These are phyloP conservation scores for Psittacus erithacus DNA, from an alignment of 2,113 vertebrate species.

Conservation along the genomic window DNA sequence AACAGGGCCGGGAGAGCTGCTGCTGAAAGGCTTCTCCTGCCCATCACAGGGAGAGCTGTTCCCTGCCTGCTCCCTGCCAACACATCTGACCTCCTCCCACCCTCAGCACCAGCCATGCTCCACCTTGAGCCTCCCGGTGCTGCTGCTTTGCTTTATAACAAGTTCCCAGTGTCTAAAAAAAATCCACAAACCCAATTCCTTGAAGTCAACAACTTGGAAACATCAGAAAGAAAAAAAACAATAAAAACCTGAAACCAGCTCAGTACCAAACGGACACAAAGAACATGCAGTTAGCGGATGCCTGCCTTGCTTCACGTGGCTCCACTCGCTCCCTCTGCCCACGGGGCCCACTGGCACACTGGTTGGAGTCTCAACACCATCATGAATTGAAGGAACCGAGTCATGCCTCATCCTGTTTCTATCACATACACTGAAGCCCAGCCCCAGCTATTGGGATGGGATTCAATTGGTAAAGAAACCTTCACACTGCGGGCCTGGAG, in stretches of 20 bases:
- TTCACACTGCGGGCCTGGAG: background rate
- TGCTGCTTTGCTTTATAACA: slow-evolving; percentile 37
- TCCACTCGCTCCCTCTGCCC: background rate
- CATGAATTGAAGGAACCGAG: background rate
- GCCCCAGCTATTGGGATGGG: background rate
- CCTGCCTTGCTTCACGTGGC: background rate
- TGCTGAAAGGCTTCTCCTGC: background rate
- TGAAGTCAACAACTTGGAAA: slow-evolving; percentile 41
- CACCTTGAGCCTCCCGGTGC: background rate
- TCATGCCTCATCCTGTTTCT: background rate
- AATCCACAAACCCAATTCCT: slow-evolving; percentile 55
- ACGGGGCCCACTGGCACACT: background rate
- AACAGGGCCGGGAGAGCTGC: accelerated
- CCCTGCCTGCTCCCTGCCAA: background rate
- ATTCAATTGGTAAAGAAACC: background rate
- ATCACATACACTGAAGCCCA: background rate
- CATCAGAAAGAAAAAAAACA: background rate
- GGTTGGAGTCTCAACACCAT: slow-evolving; percentile 24
- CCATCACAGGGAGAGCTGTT: background rate
- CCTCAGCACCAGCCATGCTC: background rate
- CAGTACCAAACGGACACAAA: slow-evolving; percentile 57
- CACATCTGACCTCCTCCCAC: background rate
- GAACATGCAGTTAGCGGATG: slow-evolving; percentile 38
- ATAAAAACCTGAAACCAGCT: slow-evolving; percentile 58
- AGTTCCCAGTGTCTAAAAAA: slow-evolving; percentile 62